phyloP scores from a whole-genome alignment of 2,888 invertebrate genomes.

The Tachystola acroxantha region DNA sequence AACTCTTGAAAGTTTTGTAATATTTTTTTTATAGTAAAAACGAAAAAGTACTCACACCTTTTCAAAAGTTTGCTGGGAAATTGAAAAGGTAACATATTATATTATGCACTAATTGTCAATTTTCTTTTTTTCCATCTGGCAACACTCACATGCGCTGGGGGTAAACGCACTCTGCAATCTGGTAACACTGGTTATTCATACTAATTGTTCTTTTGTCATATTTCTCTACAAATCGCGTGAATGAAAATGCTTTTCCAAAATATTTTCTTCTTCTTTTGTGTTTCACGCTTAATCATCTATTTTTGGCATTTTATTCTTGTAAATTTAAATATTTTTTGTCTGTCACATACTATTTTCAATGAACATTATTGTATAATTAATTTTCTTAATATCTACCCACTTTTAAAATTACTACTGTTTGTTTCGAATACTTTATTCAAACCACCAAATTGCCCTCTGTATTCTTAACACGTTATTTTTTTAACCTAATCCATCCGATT shows the following conservation, averaged over 20 bases:
- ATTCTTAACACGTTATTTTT: too few species aligned
- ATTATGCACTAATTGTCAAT: conserved; percentile 62
- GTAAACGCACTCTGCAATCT: conserved; percentile 74
- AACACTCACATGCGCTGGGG: conserved; percentile 72
- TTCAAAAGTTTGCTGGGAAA: background rate
- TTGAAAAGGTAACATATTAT: background rate
- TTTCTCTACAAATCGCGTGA: conserved; percentile 20
- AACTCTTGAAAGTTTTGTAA: conserved; percentile 1
- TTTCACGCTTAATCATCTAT: background rate
- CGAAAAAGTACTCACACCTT: background rate
- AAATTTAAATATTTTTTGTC: conserved; percentile 12
- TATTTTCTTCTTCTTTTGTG: conserved; percentile 25
- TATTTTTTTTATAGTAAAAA: background rate
- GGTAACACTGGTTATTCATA: conserved; percentile 73
- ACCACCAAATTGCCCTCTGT: too few species aligned
- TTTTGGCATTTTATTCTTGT: conserved; percentile 12
- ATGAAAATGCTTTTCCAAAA: conserved; percentile 29
- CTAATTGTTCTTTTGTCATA: conserved; percentile 39
- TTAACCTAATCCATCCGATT: background rate
- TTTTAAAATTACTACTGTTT: too few species aligned
- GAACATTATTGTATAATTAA: too few species aligned
- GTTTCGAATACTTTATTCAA: too few species aligned
- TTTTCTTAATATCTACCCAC: too few species aligned
- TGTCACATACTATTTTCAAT: too few species aligned
- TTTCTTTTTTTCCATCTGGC: conserved; percentile 70